A percentile compares a stretch with the other conserved stretches of the same genome.
phyloP scores from a whole-genome alignment of 2,113 vertebrate species.

The Cyrtonyx montezumae region DNA sequence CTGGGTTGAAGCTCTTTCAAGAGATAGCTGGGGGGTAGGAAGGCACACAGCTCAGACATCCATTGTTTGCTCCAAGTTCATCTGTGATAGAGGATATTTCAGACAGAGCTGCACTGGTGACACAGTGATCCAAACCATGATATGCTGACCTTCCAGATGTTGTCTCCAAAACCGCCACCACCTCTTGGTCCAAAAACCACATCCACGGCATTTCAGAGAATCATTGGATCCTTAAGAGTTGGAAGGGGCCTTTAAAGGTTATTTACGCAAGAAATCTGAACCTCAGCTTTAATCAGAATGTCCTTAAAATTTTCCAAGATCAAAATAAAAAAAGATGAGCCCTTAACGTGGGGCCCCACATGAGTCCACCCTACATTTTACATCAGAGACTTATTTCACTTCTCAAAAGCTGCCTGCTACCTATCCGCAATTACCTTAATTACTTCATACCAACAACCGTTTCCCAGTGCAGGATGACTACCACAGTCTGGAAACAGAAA shows the following conservation, averaged over 20 bases:
- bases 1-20: background rate
- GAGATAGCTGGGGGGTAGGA: accelerated
- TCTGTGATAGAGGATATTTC: background rate
- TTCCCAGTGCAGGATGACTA: background rate
- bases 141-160: accelerated
- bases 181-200: background rate
- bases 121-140: accelerated
- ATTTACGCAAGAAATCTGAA: background rate
- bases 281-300: background rate
- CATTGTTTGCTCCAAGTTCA: accelerated
- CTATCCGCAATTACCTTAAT: background rate
- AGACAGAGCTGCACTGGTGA: background rate
- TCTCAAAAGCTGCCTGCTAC: background rate
- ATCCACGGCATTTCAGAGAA: background rate
- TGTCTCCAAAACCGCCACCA: background rate
- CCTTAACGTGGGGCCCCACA: accelerated
- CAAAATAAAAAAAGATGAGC: background rate
- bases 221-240: too few relatives aligned
- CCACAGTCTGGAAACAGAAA: background rate
- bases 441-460: background rate
- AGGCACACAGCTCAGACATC: accelerated
- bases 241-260: too few relatives aligned
- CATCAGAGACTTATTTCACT: background rate
- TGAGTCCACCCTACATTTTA: background rate
- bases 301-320: accelerated